These are phyloP conservation scores for Pelvicachromis taeniatus DNA, from an alignment of 2,113 vertebrate genomes.

Conservation along the genomic window DNA sequence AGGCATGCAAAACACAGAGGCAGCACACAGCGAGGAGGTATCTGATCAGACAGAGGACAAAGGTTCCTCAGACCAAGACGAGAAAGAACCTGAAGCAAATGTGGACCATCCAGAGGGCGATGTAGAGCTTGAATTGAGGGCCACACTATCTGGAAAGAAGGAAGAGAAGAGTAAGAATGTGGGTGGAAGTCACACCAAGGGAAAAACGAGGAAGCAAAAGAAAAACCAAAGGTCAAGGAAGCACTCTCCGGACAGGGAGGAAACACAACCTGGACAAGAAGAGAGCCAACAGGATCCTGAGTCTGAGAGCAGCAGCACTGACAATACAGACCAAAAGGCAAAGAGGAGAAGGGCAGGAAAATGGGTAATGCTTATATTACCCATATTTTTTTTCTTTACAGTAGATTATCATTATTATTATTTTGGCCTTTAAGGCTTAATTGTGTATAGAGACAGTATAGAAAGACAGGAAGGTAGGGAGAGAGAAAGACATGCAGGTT, in stretches of 20 bases:
- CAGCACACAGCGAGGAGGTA: neutral
- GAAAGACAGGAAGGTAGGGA: neutral
- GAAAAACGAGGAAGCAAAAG: slow-evolving; percentile 54
- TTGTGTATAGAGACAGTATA: neutral
- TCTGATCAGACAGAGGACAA: neutral
- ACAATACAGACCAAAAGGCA: slow-evolving; percentile 46
- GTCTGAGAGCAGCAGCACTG: slow-evolving; percentile 1
- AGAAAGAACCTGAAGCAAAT: neutral
- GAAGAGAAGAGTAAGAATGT: slow-evolving; percentile 42
- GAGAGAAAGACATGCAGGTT: neutral
- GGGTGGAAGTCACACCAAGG: slow-evolving; percentile 27
- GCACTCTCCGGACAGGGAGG: slow-evolving; percentile 53
- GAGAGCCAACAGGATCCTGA: slow-evolving; percentile 1
- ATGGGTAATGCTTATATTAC: slow-evolving; percentile 60
- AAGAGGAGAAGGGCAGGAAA: slow-evolving; percentile 67
- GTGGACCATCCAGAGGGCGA: neutral
- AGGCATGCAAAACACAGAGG: slow-evolving; percentile 16
- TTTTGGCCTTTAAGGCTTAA: neutral
- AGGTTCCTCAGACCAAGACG: neutral
- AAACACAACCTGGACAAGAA: neutral
- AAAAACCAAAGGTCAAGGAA: slow-evolving; percentile 59
- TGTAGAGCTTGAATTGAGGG: neutral
- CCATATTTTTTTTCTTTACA: neutral
- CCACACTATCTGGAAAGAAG: neutral
- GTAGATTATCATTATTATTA: neutral